Conservation (phyloP, 2,888 invertebrate species). For the Orgyia antiqua region DNA sequence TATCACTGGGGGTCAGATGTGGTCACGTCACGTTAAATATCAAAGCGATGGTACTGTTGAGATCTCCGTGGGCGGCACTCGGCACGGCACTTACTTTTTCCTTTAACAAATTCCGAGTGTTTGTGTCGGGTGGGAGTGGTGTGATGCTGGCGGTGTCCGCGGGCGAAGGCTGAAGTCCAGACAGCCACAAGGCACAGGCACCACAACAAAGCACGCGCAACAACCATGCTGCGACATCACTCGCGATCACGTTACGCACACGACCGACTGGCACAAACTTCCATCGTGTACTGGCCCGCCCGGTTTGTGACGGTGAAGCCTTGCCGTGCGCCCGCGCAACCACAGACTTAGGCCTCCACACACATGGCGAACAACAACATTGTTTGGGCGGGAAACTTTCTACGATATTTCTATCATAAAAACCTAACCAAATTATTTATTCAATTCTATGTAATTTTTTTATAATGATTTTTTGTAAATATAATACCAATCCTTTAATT, state of each 20-base stretch:
- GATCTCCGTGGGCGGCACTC: slow-evolving; percentile 34
- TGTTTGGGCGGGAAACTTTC: slow-evolving; percentile 41
- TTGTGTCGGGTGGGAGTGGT: slow-evolving; percentile 51
- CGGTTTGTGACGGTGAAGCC: slow-evolving; percentile 48
- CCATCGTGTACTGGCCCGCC: slow-evolving; percentile 69
- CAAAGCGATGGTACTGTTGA: slow-evolving; percentile 18
- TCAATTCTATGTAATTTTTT: background rate
- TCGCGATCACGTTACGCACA: slow-evolving; percentile 51
- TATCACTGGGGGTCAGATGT: slow-evolving; percentile 17
- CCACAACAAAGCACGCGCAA: slow-evolving; percentile 62
- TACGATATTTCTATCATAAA: no score
- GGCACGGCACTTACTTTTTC: slow-evolving; percentile 87
- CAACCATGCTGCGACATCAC: slow-evolving; percentile 74
- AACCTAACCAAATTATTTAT: background rate
- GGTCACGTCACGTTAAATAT: slow-evolving; percentile 16
- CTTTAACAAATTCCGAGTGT: slow-evolving; percentile 85
- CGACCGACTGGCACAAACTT: slow-evolving; percentile 58
- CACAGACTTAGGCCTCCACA: slow-evolving; percentile 40
- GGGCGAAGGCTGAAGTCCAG: slow-evolving; percentile 42
- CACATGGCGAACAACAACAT: slow-evolving; percentile 15
- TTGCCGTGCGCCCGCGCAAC: slow-evolving; percentile 57
- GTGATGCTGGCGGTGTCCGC: slow-evolving; percentile 51
- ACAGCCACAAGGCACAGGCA: slow-evolving; percentile 54
- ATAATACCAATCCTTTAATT: no score
- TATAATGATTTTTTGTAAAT: no score